These are phyloP conservation scores for Drosophila quinaria DNA, from an alignment of 2,888 invertebrate genomes.

Conservation along the genomic window DNA sequence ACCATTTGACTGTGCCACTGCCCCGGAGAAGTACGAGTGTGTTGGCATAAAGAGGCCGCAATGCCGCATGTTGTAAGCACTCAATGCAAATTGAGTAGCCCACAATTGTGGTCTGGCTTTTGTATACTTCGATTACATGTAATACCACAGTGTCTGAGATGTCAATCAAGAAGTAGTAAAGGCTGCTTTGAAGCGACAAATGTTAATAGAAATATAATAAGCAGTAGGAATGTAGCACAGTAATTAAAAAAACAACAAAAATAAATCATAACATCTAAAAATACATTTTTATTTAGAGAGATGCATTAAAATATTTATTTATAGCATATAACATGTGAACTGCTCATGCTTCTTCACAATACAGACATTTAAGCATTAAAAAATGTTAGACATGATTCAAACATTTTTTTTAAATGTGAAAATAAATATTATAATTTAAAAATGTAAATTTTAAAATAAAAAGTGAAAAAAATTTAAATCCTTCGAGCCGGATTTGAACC, in stretches of 20 bases:
- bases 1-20: slow-evolving; percentile 33
- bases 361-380: not conserved
- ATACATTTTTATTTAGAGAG: not conserved
- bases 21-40: slow-evolving; percentile 1
- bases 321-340: not conserved
- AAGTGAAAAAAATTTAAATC: slow-evolving; percentile 52
- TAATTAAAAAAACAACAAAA: not conserved
- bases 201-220: not conserved
- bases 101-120: slow-evolving; percentile 44
- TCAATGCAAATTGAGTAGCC: slow-evolving; percentile 59
- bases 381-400: not conserved
- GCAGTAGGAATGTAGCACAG: not conserved
- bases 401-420: not conserved
- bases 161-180: not conserved
- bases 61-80: slow-evolving; percentile 28
- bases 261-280: not conserved
- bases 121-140: slow-evolving; percentile 10
- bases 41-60: slow-evolving; percentile 9
- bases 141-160: not conserved
- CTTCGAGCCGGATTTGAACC: slow-evolving; percentile 84
- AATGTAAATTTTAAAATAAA: slow-evolving; percentile 4
- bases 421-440: not conserved
- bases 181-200: not conserved
- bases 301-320: not conserved
- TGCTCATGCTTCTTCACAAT: not conserved